These are phyloP conservation scores for Thaumatotibia leucotreta DNA, from an alignment of 1,140 invertebrate genomes.

Conservation along the genomic window DNA sequence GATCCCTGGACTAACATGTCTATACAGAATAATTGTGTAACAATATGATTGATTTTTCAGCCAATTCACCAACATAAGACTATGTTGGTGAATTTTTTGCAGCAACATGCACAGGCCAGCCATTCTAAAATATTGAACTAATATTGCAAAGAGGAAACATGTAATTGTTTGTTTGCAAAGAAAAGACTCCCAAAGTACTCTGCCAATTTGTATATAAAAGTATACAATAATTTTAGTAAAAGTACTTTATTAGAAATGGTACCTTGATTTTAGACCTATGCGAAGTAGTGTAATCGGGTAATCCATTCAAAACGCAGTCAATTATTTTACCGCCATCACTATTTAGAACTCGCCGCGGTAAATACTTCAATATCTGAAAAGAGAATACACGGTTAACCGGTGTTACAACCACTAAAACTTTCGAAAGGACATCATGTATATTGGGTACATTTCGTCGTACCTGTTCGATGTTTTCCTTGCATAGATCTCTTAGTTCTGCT, in stretches of 20 bases:
- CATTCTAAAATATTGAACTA: too few species aligned
- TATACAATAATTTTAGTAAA: constrained; percentile 9
- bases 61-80: too few species aligned
- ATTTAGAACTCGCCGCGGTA: constrained; percentile 39
- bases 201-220: too few species aligned
- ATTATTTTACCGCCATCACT: constrained; percentile 46
- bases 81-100: too few species aligned
- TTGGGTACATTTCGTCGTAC: constrained; percentile 18
- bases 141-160: too few species aligned
- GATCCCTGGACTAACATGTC: too few species aligned
- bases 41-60: too few species aligned
- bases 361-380: constrained; percentile 41
- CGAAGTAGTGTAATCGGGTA: constrained; percentile 31
- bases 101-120: too few species aligned
- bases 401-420: neutral
- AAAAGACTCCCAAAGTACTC: too few species aligned
- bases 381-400: neutral
- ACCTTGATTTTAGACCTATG: constrained; percentile 42
- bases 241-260: neutral
- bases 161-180: too few species aligned
- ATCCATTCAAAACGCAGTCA: constrained; percentile 50
- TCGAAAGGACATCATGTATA: constrained; percentile 11
- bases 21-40: too few species aligned
- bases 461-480: constrained; percentile 41
- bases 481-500: constrained; percentile 45